Evolutionary conservation across 2,888 invertebrate genomes (phyloP).

Genomic region (Mythimna impura): DNA sequence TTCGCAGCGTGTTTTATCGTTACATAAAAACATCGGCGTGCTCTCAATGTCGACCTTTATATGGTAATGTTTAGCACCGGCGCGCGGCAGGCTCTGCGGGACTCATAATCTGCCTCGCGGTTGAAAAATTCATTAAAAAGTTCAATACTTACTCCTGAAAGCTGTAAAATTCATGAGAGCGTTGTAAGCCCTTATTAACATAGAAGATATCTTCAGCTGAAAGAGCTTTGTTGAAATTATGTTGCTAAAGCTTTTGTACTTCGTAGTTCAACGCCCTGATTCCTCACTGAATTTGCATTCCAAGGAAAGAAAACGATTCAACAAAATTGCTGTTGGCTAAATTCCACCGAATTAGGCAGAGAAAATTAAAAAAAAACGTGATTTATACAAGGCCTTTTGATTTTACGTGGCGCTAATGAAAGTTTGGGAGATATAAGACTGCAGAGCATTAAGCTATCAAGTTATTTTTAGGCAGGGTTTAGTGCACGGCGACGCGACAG

Average conservation of each 20-base stretch:
- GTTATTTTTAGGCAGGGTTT: slow-evolving; percentile 64
- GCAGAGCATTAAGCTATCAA: slow-evolving; percentile 28
- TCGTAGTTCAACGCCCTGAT: slow-evolving; percentile 27
- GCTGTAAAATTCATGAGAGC: slow-evolving; percentile 25
- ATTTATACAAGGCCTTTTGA: slow-evolving; percentile 8
- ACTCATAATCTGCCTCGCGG: slow-evolving; percentile 35
- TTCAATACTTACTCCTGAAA: slow-evolving; percentile 13
- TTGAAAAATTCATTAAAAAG: slow-evolving; percentile 44
- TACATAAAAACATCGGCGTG: slow-evolving; percentile 47
- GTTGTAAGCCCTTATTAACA: slow-evolving; percentile 28
- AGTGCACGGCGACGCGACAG: slow-evolving; percentile 49
- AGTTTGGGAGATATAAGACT: slow-evolving; percentile 15
- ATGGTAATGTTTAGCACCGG: slow-evolving; percentile 45
- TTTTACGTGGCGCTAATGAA: slow-evolving; percentile 10
- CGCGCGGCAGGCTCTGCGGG: slow-evolving; percentile 14
- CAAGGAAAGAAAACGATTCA: slow-evolving; percentile 17
- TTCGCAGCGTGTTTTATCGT: slow-evolving; percentile 42
- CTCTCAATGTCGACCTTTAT: slow-evolving; percentile 26
- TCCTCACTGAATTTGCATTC: slow-evolving; percentile 22
- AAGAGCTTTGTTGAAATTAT: slow-evolving; percentile 18
- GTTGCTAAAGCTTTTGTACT: background rate
- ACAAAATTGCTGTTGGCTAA: slow-evolving; percentile 7
- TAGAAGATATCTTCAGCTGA: slow-evolving; percentile 22
- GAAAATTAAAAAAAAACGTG: slow-evolving; percentile 6
- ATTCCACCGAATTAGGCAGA: background rate